Conservation (phyloP, 2,113 vertebrate genomes). For the Cinclus mexicanus region DNA sequence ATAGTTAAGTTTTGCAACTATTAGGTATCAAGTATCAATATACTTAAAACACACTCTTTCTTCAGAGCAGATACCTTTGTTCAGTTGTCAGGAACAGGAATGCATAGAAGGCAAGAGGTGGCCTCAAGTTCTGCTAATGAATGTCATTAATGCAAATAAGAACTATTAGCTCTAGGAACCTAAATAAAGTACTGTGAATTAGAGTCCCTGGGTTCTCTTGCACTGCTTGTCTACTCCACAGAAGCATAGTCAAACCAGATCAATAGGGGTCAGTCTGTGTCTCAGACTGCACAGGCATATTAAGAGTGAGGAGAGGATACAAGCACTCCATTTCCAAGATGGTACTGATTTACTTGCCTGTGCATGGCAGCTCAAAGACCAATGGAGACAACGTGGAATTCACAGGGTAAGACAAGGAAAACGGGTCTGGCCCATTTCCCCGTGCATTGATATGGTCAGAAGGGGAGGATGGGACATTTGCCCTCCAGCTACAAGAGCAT, state of each 20-base stretch:
- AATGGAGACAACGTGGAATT: background rate
- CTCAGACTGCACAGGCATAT: background rate
- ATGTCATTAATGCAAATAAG: conserved; percentile 16
- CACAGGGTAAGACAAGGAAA: background rate
- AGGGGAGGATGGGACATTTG: background rate
- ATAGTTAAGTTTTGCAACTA: conserved; percentile 63
- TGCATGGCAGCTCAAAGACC: background rate
- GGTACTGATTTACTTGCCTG: background rate
- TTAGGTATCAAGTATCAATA: conserved; percentile 54
- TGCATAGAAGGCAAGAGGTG: background rate
- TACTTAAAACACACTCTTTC: background rate
- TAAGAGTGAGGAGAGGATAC: background rate
- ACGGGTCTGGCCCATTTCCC: background rate
- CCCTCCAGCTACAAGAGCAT: background rate
- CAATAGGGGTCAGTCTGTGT: conserved; percentile 7
- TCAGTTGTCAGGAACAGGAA: background rate
- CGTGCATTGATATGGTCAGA: background rate
- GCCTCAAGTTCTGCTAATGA: background rate
- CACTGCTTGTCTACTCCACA: background rate
- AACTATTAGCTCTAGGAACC: background rate
- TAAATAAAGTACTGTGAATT: background rate
- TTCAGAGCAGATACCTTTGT: background rate
- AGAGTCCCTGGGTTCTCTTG: background rate
- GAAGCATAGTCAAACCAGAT: background rate
- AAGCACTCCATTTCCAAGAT: background rate